Conservation (phyloP, 2,113 vertebrate genomes). For the Hemiscyllium ocellatum region DNA sequence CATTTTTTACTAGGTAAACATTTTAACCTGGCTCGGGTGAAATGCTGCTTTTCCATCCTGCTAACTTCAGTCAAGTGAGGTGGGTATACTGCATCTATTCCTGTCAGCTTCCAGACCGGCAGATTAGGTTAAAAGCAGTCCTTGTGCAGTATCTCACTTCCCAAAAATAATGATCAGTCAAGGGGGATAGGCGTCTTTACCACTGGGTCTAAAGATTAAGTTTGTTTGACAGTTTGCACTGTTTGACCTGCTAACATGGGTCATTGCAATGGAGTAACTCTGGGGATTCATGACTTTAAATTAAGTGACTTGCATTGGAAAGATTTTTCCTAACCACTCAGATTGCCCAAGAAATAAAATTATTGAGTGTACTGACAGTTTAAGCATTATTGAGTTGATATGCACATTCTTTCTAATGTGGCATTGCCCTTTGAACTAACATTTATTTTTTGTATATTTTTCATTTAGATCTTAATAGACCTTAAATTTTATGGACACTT, state of each 20-base stretch:
- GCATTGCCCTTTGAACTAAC: background rate
- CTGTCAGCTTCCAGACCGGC: background rate
- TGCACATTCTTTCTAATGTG: background rate
- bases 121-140: background rate
- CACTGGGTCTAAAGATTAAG: background rate
- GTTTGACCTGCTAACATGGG: background rate
- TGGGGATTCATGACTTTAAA: background rate
- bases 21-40: background rate
- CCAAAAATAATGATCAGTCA: background rate
- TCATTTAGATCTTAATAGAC: background rate
- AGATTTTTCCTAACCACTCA: background rate
- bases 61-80: background rate
- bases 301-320: background rate
- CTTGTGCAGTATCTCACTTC: background rate
- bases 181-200: background rate
- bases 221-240: background rate
- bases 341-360: background rate
- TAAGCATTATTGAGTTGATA: background rate
- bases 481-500: background rate
- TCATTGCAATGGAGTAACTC: background rate
- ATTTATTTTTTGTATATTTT: too few species aligned
- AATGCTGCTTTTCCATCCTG: background rate
- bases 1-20: too few species aligned
- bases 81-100: background rate
- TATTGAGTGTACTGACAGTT: background rate